Percentiles rank a stretch among this genome's conserved stretches.
Conservation (phyloP, 2,113 vertebrate species). For the Silurus glanis region DNA sequence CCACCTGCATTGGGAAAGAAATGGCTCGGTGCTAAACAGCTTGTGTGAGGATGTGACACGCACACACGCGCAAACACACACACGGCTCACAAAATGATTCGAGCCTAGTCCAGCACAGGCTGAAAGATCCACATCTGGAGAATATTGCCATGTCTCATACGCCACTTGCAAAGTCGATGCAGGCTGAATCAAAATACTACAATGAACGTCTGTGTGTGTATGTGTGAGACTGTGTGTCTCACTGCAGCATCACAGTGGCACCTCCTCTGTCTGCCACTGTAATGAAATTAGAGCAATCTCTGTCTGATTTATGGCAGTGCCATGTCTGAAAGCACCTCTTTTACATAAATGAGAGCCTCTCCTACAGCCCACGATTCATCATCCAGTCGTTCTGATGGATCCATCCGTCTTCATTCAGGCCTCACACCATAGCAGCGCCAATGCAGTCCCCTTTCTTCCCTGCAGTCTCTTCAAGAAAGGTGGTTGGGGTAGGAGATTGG, state of each 20-base stretch:
- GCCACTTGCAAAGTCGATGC: not conserved
- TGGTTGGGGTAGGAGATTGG: not conserved
- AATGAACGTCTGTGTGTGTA: slow-evolving; percentile 15
- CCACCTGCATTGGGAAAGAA: slow-evolving; percentile 26
- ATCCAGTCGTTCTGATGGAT: slow-evolving; percentile 59
- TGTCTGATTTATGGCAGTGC: slow-evolving; percentile 72
- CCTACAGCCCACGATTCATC: slow-evolving; percentile 66
- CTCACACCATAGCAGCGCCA: slow-evolving; percentile 59
- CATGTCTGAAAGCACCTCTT: slow-evolving; percentile 65
- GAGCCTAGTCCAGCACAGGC: not conserved
- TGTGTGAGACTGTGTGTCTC: slow-evolving; percentile 7
- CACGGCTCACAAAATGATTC: slow-evolving; percentile 4
- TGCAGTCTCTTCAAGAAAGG: not conserved
- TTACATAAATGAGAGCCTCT: slow-evolving; percentile 69
- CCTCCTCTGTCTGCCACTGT: slow-evolving; percentile 57
- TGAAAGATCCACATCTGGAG: slow-evolving; percentile 28
- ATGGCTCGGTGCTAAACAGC: slow-evolving; percentile 13
- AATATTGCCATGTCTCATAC: slow-evolving; percentile 38
- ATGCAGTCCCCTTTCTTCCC: slow-evolving; percentile 37
- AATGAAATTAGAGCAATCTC: slow-evolving; percentile 64
- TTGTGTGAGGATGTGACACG: not conserved
- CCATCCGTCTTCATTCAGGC: slow-evolving; percentile 68
- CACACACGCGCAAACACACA: not conserved
- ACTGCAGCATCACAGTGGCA: slow-evolving; percentile 31
- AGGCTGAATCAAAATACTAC: slow-evolving; percentile 29